Conservation (phyloP, 2,888 invertebrate genomes). For the Xanthorhoe designata region DNA sequence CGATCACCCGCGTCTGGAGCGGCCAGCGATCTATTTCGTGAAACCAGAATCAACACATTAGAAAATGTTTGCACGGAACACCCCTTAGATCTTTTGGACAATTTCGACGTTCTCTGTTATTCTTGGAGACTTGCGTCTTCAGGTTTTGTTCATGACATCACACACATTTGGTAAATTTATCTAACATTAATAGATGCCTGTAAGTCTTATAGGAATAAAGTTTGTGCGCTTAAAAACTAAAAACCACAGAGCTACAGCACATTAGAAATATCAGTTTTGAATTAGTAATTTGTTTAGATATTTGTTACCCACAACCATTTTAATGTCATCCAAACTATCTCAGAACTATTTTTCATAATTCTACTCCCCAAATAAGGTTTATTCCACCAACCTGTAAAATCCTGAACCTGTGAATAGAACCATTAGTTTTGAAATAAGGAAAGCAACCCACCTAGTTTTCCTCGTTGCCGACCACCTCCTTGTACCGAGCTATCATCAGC, state of each 20-base stretch:
- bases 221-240: neutral
- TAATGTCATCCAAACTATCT: neutral
- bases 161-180: neutral
- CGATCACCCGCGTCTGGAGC: conserved; percentile 53
- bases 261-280: neutral
- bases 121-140: conserved; percentile 1
- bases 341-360: neutral
- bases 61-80: conserved; percentile 48
- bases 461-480: conserved; percentile 89
- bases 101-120: conserved; percentile 1
- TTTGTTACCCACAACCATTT: neutral
- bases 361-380: neutral
- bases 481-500: conserved; percentile 94
- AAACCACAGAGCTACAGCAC: neutral
- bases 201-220: neutral
- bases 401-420: conserved; percentile 58
- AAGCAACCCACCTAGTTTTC: conserved; percentile 74
- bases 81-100: conserved; percentile 17
- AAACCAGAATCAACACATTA: conserved; percentile 82
- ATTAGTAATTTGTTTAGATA: neutral
- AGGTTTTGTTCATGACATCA: neutral
- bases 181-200: neutral
- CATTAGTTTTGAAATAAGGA: conserved; percentile 47
- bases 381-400: conserved; percentile 63
- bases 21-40: conserved; percentile 73